A percentile compares a stretch with the other conserved stretches of the same genome.
These are phyloP conservation scores for Cichlasoma orientale DNA, from an alignment of 2,797 vertebrate genomes.

Conservation along the genomic window DNA sequence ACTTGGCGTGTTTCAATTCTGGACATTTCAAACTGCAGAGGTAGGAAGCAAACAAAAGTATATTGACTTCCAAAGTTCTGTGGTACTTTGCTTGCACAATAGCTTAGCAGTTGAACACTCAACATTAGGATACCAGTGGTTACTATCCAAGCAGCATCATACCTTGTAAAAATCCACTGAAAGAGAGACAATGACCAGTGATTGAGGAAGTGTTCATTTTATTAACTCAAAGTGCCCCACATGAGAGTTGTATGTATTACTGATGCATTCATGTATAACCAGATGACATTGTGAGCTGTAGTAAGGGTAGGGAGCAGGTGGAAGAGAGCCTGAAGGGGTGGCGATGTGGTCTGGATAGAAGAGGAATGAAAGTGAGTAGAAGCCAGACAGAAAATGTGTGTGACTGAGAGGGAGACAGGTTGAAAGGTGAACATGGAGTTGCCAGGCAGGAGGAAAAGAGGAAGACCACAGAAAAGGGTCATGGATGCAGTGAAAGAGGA, in stretches of 20 bases:
- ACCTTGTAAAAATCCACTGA: not conserved
- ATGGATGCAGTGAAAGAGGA: not conserved
- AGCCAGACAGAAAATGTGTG: not conserved
- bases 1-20: constrained; percentile 10
- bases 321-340: not conserved
- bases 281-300: not conserved
- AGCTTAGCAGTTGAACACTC: not conserved
- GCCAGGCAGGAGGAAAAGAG: not conserved
- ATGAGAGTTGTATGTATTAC: not conserved
- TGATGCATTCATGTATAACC: not conserved
- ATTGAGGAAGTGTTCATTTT: not conserved
- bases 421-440: not conserved
- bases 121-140: not conserved
- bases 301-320: not conserved
- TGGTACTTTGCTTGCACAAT: not conserved
- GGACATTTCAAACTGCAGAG: not conserved
- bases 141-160: not conserved
- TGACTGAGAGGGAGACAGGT: not conserved
- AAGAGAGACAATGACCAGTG: not conserved
- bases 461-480: not conserved
- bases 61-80: not conserved
- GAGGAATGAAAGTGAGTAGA: too few species aligned
- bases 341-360: not conserved
- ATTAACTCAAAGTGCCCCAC: not conserved
- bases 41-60: not conserved